Percentiles rank a stretch among this genome's conserved stretches.
These are phyloP conservation scores for Hyles lineata DNA, from an alignment of 2,888 invertebrate species.

Conservation along the genomic window DNA sequence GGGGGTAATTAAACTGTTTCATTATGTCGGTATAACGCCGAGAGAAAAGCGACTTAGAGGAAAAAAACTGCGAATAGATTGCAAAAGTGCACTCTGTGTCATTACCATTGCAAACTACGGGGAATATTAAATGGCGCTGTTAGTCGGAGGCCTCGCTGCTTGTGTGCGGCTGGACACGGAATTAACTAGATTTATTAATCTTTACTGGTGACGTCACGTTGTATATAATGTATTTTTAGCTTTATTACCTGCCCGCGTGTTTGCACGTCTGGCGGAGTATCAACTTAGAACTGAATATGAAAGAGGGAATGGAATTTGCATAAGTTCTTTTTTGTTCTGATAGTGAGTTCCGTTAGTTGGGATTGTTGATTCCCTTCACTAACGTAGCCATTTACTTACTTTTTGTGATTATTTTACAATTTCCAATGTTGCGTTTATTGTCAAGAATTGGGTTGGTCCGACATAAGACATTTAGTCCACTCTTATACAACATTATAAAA, in stretches of 20 bases:
- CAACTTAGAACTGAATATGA: too few species aligned
- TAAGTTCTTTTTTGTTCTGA: too few species aligned
- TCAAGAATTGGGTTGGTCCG: too few species aligned
- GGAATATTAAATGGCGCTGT: conserved; percentile 20
- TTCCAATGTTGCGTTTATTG: too few species aligned
- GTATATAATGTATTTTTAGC: not conserved
- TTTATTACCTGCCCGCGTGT: not conserved
- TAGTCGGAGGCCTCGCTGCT: not conserved
- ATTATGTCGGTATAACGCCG: conserved; percentile 54
- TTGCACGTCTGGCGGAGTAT: too few species aligned
- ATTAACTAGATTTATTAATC: not conserved
- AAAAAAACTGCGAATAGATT: conserved; percentile 44
- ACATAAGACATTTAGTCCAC: too few species aligned
- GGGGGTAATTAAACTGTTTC: conserved; percentile 67
- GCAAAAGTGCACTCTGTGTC: conserved; percentile 33
- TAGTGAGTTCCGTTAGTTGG: too few species aligned
- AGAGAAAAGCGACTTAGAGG: conserved; percentile 42
- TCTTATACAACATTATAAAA: too few species aligned
- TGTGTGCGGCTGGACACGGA: not conserved
- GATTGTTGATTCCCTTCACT: too few species aligned
- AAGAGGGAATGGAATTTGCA: too few species aligned
- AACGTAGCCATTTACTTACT: too few species aligned
- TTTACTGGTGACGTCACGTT: not conserved
- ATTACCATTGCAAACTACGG: conserved; percentile 28
- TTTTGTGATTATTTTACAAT: too few species aligned